Base-by-base conservation (phyloP, 2,888 invertebrate species). In the Hyposoter dolosus region DNA sequence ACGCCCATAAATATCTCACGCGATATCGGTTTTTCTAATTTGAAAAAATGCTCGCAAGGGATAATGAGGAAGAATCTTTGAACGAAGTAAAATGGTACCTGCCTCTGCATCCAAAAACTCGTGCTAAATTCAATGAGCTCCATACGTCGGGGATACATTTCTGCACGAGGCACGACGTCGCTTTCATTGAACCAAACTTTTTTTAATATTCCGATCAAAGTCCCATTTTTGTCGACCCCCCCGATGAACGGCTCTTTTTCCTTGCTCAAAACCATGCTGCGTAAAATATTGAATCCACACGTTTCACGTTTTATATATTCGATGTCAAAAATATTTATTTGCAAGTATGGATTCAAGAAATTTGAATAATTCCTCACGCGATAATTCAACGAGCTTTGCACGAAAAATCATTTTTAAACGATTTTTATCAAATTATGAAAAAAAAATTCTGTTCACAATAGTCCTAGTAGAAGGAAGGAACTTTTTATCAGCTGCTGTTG, bases 51-150 rank as follows among this genome's bases (percentile, higher is more conserved):
- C n/a, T 19, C n/a, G 2, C 17, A 40, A n/a, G 7, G 6, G 0
- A 50, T 6, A 50, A 19, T n/a, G 50, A 50, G 7, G 1, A 9
- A 23, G 6, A 60, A 60, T 15, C 5, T 23, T 60, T 15, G 4
- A 40, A n/a, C 10, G 19, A 65, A 66, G 3, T 32, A 2, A 10
- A 35, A 3, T n/a, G n/a, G 32, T 3, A 23, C 72, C 76, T 60
- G 85, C 90, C 66, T 78, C 50, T 80, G 81, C 60, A 65, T 86
- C 89, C 88, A 89, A 15, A 91, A 65, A n/a, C 87, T 76, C 0
- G 53, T 19, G 12, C 88, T 78, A 28, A 88, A 89, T n/a, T 86
- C 85, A 1, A 60, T 23, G 17, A 76, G 84, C 0, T 0, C 0
- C 1, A 71, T 3, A 60, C 88, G 79, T 12, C 6, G 9, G 0